Evolutionary conservation across 2,888 invertebrate species (phyloP).

Genomic region (Frankliniella fusca): DNA sequence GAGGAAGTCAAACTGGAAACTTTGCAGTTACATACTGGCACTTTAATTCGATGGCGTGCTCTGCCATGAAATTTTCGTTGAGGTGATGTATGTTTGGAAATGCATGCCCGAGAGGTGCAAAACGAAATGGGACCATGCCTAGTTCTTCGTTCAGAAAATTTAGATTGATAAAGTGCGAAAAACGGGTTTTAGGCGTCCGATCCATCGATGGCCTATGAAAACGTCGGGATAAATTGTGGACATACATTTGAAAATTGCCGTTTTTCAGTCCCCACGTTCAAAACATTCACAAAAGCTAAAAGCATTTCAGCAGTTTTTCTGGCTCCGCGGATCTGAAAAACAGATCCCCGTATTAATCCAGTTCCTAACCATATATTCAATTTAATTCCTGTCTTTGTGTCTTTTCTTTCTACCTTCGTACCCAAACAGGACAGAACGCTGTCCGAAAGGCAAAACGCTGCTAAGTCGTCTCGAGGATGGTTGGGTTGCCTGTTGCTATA

Average conservation of each 20-base stretch:
- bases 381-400: background rate
- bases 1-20: background rate
- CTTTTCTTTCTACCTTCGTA: background rate
- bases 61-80: background rate
- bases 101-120: background rate
- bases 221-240: background rate
- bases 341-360: background rate
- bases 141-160: background rate
- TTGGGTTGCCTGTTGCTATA: too few species aligned
- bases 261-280: background rate
- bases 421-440: too few species aligned
- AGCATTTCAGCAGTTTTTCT: background rate
- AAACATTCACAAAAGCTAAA: background rate
- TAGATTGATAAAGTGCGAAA: background rate
- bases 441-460: too few species aligned
- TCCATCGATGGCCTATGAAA: background rate
- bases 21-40: background rate
- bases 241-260: background rate
- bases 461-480: too few species aligned
- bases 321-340: background rate
- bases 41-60: too few species aligned
- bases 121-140: conserved; percentile 12
- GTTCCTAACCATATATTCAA: background rate
- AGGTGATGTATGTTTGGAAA: background rate
- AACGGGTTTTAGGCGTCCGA: background rate